These are phyloP conservation scores for Corythaixoides concolor DNA, from an alignment of 2,113 vertebrate species.

Conservation along the genomic window DNA sequence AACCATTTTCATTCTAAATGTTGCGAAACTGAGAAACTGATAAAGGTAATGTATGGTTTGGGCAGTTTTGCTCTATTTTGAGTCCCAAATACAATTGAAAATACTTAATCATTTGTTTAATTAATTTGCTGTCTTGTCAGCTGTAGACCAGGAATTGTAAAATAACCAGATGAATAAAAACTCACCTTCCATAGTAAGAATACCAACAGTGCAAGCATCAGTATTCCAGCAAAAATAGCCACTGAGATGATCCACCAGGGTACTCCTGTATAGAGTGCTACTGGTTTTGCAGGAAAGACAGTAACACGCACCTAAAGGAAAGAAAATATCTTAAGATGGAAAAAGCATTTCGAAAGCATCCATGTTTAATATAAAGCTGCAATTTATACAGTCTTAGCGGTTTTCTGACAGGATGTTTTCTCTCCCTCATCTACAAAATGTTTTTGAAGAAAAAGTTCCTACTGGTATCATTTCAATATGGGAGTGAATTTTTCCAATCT, in stretches of 20 bases:
- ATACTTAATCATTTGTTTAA: not conserved
- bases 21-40: not conserved
- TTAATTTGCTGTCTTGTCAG: not conserved
- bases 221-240: conserved; percentile 88
- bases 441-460: not conserved
- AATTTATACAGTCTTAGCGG: not conserved
- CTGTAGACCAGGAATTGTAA: not conserved
- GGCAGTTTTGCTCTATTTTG: not conserved
- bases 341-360: not conserved
- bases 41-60: not conserved
- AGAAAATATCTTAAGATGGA: not conserved
- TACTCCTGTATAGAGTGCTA: conserved; percentile 81
- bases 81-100: not conserved
- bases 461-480: not conserved
- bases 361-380: not conserved
- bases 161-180: not conserved
- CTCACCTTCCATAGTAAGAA: conserved; percentile 96
- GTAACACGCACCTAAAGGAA: conserved; percentile 82
- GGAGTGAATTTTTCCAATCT: not conserved
- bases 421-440: not conserved
- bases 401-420: not conserved
- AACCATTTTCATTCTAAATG: not conserved
- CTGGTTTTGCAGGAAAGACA: conserved; percentile 86
- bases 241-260: conserved; percentile 96
- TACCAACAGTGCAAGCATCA: conserved; percentile 90